A percentile compares a stretch with the other conserved stretches of the same genome.
These are phyloP conservation scores for Euplagia quadripunctaria DNA, from an alignment of 2,888 invertebrate genomes.

Conservation along the genomic window DNA sequence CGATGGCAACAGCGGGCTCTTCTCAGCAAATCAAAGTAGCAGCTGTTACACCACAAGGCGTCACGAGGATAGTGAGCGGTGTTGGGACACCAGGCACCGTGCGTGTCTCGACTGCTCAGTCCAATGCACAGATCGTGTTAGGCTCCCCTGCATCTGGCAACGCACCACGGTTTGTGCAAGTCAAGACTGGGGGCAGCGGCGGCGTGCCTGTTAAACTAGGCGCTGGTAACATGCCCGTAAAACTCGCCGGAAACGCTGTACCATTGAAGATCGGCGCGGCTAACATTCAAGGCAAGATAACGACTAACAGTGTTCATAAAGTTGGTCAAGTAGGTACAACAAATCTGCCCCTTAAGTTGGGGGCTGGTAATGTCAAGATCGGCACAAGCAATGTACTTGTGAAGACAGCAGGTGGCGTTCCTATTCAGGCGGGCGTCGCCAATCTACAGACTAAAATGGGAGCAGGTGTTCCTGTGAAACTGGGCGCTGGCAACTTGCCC, in stretches of 20 bases:
- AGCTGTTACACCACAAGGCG: slow-evolving; percentile 78
- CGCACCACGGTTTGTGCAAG: slow-evolving; percentile 79
- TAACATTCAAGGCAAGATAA: slow-evolving; percentile 77
- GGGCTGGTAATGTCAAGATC: slow-evolving; percentile 82
- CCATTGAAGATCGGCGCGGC: slow-evolving; percentile 81
- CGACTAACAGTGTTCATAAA: slow-evolving; percentile 75
- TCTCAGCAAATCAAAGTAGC: slow-evolving; percentile 82
- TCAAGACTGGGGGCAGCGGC: slow-evolving; percentile 74
- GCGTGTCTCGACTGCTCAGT: slow-evolving; percentile 77
- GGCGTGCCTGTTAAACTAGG: slow-evolving; percentile 77
- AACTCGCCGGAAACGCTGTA: slow-evolving; percentile 73
- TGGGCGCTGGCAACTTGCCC: slow-evolving; percentile 75
- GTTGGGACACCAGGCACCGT: slow-evolving; percentile 74
- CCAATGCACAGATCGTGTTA: slow-evolving; percentile 76
- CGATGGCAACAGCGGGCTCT: slow-evolving; percentile 69
- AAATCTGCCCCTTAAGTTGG: slow-evolving; percentile 76
- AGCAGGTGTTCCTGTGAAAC: slow-evolving; percentile 77
- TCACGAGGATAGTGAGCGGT: slow-evolving; percentile 80
- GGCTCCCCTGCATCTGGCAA: slow-evolving; percentile 65
- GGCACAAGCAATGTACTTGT: slow-evolving; percentile 82
- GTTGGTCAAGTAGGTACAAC: slow-evolving; percentile 62
- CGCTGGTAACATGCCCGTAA: slow-evolving; percentile 76
- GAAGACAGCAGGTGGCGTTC: slow-evolving; percentile 78
- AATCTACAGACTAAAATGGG: slow-evolving; percentile 72
- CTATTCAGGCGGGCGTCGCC: slow-evolving; percentile 73